A percentile compares a stretch with the other conserved stretches of the same genome.
phyloP scores from a whole-genome alignment of 2,113 vertebrate genomes.

The Silurus asotus region DNA sequence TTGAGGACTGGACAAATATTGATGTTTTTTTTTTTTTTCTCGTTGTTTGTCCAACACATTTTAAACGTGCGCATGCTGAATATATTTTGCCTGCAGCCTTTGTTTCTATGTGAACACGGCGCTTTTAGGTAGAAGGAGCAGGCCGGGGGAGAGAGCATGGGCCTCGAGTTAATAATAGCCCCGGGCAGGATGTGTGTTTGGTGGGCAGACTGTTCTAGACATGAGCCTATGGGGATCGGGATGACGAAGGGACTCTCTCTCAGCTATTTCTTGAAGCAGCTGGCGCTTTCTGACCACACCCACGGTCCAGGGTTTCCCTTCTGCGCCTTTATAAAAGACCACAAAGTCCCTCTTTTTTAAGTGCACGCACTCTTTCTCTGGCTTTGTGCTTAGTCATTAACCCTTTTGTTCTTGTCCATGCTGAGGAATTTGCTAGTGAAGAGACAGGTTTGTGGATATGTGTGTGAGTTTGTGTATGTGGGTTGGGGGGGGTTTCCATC shows the following conservation, averaged over 20 bases:
- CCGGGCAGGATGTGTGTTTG: slow-evolving; percentile 10
- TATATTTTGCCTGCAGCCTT: background rate
- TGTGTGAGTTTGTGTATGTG: background rate
- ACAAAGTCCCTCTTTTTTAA: background rate
- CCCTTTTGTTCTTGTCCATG: background rate
- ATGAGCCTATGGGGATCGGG: slow-evolving; percentile 4
- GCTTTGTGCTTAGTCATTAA: background rate
- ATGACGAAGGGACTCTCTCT: slow-evolving; percentile 19
- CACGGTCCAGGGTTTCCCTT: slow-evolving; percentile 11
- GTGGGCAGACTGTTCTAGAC: slow-evolving; percentile 37
- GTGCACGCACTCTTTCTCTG: background rate
- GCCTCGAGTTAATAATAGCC: slow-evolving; percentile 27
- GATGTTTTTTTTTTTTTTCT: background rate
- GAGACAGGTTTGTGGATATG: background rate
- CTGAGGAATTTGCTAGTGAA: slow-evolving; percentile 5
- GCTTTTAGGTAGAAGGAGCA: background rate
- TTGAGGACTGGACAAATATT: background rate
- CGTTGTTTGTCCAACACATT: background rate
- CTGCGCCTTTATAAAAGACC: background rate
- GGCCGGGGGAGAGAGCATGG: slow-evolving; percentile 1
- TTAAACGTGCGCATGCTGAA: background rate
- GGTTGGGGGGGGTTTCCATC: background rate
- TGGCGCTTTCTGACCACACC: slow-evolving; percentile 19
- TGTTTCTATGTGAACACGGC: background rate
- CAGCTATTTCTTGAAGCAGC: slow-evolving; percentile 11